Evolutionary conservation across 1,140 invertebrate species (phyloP).

Genomic region (Maniola jurtina): DNA sequence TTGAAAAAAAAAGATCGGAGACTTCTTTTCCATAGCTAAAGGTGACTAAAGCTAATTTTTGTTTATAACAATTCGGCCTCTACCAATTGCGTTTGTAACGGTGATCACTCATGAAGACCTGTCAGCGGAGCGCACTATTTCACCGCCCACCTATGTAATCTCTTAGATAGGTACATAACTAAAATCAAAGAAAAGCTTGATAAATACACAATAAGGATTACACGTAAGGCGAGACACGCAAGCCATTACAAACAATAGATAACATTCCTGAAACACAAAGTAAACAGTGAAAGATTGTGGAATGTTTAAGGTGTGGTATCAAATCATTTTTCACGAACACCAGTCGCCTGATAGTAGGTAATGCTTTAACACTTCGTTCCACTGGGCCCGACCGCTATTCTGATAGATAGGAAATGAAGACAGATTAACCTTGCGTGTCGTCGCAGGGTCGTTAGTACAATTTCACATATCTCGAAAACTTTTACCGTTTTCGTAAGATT

Average conservation of each 20-base stretch:
- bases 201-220: constrained; percentile 61
- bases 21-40: too few relatives aligned
- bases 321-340: constrained; percentile 73
- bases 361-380: constrained; percentile 63
- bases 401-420: constrained; percentile 78
- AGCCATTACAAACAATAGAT: constrained; percentile 65
- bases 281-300: constrained; percentile 67
- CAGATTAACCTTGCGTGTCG: constrained; percentile 73
- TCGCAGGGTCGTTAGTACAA: constrained; percentile 38
- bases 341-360: constrained; percentile 67
- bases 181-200: constrained; percentile 61
- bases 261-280: constrained; percentile 64
- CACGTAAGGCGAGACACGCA: constrained; percentile 55
- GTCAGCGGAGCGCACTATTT: constrained; percentile 39
- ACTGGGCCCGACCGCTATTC: constrained; percentile 56
- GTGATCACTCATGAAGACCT: constrained; percentile 42
- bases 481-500: too few relatives aligned
- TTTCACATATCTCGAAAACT: too few relatives aligned
- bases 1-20: too few relatives aligned
- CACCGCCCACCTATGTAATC: constrained; percentile 44
- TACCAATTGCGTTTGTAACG: constrained; percentile 37
- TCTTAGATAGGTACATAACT: constrained; percentile 59
- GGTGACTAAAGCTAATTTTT: not conserved
- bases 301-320: constrained; percentile 65
- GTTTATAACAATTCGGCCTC: not conserved